A percentile compares a stretch with the other conserved stretches of the same genome.
These are phyloP conservation scores for Listronotus bonariensis DNA, from an alignment of 1,140 invertebrate genomes.

Conservation along the genomic window DNA sequence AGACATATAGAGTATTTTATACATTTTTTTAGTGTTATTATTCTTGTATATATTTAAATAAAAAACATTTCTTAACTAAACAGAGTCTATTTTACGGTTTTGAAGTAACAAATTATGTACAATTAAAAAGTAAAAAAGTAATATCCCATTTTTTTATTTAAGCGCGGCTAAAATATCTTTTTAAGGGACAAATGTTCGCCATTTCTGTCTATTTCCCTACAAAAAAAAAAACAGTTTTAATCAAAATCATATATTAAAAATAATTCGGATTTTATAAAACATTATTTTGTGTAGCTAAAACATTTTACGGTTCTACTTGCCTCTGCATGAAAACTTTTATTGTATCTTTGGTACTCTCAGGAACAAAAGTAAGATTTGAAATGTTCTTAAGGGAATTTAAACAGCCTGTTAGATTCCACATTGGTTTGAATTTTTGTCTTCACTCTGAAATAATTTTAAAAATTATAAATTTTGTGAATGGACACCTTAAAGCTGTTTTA, in stretches of 20 bases:
- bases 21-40: no score
- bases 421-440: slow-evolving; percentile 62
- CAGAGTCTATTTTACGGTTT: no score
- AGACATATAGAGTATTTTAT: no score
- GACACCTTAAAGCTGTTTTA: background rate
- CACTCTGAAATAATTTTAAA: slow-evolving; percentile 55
- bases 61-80: no score
- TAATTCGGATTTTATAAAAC: background rate
- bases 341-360: slow-evolving; percentile 59
- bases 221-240: slow-evolving; percentile 28
- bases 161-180: slow-evolving; percentile 26
- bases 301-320: slow-evolving; percentile 47
- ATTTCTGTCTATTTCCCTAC: slow-evolving; percentile 31
- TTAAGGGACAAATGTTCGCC: slow-evolving; percentile 21
- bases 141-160: background rate
- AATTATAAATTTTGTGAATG: no score
- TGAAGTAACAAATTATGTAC: no score
- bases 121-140: no score
- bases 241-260: slow-evolving; percentile 10
- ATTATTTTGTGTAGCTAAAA: background rate
- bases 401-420: slow-evolving; percentile 66
- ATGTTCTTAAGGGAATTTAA: slow-evolving; percentile 63
- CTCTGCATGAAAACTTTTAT: slow-evolving; percentile 63
- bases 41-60: no score
- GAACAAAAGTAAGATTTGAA: slow-evolving; percentile 59